These are phyloP conservation scores for Rattus rattus DNA, from an alignment of 2,113 vertebrate genomes.

Conservation along the genomic window DNA sequence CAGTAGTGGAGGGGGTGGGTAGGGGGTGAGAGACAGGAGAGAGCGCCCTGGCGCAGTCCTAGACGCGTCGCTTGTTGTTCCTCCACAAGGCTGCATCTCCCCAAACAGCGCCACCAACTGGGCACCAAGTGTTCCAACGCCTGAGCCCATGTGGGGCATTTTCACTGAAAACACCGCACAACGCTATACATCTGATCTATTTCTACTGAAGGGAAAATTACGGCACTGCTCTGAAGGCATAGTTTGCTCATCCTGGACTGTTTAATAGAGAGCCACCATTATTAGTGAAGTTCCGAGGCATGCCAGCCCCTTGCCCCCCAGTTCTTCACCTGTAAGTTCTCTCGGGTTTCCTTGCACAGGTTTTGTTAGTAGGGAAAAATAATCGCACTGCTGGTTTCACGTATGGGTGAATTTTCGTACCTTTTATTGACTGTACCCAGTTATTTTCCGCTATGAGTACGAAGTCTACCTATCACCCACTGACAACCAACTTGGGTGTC, in stretches of 20 bases:
- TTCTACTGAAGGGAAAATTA: slow-evolving; percentile 38
- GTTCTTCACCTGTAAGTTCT: background rate
- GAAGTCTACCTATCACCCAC: background rate
- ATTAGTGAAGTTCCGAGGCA: background rate
- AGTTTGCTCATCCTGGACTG: slow-evolving; percentile 18
- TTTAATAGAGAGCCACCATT: background rate
- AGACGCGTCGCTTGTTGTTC: too few relatives aligned
- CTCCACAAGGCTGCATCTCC: background rate
- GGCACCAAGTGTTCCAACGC: background rate
- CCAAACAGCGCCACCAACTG: background rate
- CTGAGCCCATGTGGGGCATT: background rate
- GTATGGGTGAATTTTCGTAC: background rate
- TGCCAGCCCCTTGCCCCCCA: background rate
- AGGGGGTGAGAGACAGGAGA: background rate
- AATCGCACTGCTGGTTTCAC: background rate
- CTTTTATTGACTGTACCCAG: background rate
- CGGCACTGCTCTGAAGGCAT: background rate
- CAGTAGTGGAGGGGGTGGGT: background rate
- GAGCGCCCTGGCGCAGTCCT: background rate
- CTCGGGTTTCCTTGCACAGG: background rate
- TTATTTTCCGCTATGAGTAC: background rate
- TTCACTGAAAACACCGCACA: background rate
- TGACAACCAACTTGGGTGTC: background rate
- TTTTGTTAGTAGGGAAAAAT: background rate
- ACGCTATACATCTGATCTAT: slow-evolving; percentile 20